Conservation (phyloP, 92 coral and sea anemone species). For the Montipora capitata region DNA sequence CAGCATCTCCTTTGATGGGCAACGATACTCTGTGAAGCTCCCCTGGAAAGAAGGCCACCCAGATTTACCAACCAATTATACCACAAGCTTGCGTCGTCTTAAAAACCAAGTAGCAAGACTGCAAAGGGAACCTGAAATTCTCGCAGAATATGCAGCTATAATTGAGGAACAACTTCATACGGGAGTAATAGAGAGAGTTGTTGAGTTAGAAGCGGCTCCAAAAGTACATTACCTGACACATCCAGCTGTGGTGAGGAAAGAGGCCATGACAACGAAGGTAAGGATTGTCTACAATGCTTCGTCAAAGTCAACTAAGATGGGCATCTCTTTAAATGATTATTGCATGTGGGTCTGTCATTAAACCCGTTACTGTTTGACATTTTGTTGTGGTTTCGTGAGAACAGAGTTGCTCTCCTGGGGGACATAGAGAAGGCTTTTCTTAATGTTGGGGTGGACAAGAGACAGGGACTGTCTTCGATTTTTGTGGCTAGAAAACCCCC, state of each 20-base stretch:
- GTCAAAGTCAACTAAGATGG: conserved; percentile 27
- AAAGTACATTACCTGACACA: conserved; percentile 37
- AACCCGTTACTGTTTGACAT: too few relatives aligned
- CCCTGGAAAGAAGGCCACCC: conserved; percentile 30
- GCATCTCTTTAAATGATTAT: background rate
- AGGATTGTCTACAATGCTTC: conserved; percentile 58
- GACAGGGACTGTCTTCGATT: too few relatives aligned
- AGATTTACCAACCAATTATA: too few relatives aligned
- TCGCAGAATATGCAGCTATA: conserved; percentile 7
- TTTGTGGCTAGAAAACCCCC: too few relatives aligned
- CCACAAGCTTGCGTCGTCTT: too few relatives aligned
- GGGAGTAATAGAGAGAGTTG: conserved; percentile 37
- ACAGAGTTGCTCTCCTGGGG: too few relatives aligned
- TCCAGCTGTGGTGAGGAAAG: conserved; percentile 53
- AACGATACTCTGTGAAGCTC: conserved; percentile 24
- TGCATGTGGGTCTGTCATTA: too few relatives aligned
- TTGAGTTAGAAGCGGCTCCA: conserved; percentile 30
- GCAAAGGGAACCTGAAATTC: background rate
- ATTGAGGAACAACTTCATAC: conserved; percentile 59
- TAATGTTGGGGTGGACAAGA: too few relatives aligned
- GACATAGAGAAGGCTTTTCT: too few relatives aligned
- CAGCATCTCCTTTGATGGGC: conserved; percentile 10
- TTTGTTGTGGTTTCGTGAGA: too few relatives aligned
- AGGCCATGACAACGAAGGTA: background rate
- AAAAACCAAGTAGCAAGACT: background rate